These are phyloP conservation scores for Oryzias javanicus DNA, from an alignment of 2,113 vertebrate genomes.

Conservation along the genomic window DNA sequence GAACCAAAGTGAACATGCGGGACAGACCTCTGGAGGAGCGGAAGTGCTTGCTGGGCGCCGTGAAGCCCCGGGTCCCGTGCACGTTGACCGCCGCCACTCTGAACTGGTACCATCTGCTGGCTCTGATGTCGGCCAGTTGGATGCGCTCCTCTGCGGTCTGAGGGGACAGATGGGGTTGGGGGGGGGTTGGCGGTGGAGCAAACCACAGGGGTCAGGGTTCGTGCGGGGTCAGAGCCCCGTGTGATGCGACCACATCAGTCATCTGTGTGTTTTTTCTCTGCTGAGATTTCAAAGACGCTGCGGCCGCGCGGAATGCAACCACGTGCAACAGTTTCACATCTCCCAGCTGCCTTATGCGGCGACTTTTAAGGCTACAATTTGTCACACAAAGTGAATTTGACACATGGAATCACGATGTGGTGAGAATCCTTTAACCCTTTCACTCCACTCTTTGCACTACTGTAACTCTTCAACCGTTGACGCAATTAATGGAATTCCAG, in stretches of 20 bases:
- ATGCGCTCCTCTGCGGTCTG: constrained; percentile 90
- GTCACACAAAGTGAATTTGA: too few relatives aligned
- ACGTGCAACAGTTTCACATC: too few relatives aligned
- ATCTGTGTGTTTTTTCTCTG: constrained; percentile 60
- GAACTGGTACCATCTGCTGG: constrained; percentile 97
- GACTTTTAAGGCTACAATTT: too few relatives aligned
- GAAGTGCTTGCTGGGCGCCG: constrained; percentile 96
- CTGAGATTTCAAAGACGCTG: constrained; percentile 66
- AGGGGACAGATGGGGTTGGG: constrained; percentile 65
- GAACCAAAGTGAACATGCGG: too few relatives aligned
- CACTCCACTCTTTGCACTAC: too few relatives aligned
- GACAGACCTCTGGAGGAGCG: constrained; percentile 88
- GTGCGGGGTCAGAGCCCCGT: constrained; percentile 59
- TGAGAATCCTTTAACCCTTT: too few relatives aligned
- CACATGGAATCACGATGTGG: too few relatives aligned
- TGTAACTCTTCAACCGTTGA: too few relatives aligned
- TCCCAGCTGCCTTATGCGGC: too few relatives aligned
- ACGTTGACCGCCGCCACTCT: constrained; percentile 92
- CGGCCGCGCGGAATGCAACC: constrained; percentile 44
- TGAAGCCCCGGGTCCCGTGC: constrained; percentile 94
- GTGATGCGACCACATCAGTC: constrained; percentile 70
- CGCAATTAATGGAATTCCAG: too few relatives aligned
- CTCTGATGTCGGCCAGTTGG: constrained; percentile 83
- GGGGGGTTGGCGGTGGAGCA: constrained; percentile 23
- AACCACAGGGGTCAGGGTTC: constrained; percentile 70